Conservation (phyloP, 1,140 invertebrate genomes). For the Bombus fervidus region DNA sequence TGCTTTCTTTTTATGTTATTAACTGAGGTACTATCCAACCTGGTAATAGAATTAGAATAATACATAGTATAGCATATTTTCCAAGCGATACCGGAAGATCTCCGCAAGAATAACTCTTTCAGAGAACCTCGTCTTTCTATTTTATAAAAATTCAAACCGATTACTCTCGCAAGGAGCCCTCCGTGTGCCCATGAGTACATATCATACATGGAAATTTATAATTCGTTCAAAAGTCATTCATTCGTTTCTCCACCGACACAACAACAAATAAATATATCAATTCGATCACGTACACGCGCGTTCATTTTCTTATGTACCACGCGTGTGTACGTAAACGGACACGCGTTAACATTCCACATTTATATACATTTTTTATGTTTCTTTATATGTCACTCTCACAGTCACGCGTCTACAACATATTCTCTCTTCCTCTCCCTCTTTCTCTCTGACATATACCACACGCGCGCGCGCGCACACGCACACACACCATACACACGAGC, state of each 20-base stretch:
- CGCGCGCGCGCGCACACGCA: too few relatives aligned
- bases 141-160: slow-evolving; percentile 2
- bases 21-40: neutral
- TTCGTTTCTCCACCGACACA: slow-evolving; percentile 53
- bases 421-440: neutral
- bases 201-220: slow-evolving; percentile 53
- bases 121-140: slow-evolving; percentile 29
- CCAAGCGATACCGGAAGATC: slow-evolving; percentile 33
- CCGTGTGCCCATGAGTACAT: slow-evolving; percentile 18
- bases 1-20: neutral
- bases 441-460: neutral
- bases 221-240: slow-evolving; percentile 41
- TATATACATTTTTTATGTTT: slow-evolving; percentile 65
- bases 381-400: slow-evolving; percentile 1
- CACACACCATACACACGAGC: too few relatives aligned
- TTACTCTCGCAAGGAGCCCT: slow-evolving; percentile 12
- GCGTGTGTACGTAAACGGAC: slow-evolving; percentile 54
- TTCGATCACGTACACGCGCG: slow-evolving; percentile 43
- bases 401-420: neutral
- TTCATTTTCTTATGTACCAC: slow-evolving; percentile 8
- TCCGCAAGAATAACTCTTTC: slow-evolving; percentile 25
- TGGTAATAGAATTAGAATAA: neutral
- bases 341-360: slow-evolving; percentile 61
- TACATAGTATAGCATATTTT: slow-evolving; percentile 55
- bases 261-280: slow-evolving; percentile 74